Conservation (phyloP, 2,113 vertebrate genomes). For the Salminus brasiliensis region DNA sequence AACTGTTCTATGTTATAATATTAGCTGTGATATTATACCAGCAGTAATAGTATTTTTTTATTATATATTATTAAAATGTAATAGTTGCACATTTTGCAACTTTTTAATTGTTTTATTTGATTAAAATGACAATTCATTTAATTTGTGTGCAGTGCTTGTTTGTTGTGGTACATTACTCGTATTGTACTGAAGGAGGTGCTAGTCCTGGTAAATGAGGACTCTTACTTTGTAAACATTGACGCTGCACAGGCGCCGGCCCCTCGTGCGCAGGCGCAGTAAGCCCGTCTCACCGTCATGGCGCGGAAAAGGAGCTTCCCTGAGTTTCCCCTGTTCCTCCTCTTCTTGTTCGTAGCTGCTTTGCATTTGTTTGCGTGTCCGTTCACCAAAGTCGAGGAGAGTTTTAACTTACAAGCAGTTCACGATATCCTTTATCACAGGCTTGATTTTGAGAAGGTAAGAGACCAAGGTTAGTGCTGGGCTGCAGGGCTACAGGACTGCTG, state of each 20-base stretch:
- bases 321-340: slow-evolving; percentile 68
- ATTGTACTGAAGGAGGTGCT: too few species aligned
- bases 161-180: too few species aligned
- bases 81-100: too few species aligned
- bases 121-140: too few species aligned
- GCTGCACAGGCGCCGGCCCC: background rate
- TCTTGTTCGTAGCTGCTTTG: slow-evolving; percentile 70
- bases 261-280: slow-evolving; percentile 10
- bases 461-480: background rate
- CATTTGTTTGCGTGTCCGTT: slow-evolving; percentile 89
- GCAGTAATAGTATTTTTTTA: too few species aligned
- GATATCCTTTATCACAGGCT: slow-evolving; percentile 89
- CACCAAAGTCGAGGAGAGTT: slow-evolving; percentile 97
- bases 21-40: too few species aligned
- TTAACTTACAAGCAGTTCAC: slow-evolving; percentile 91
- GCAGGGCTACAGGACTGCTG: too few species aligned
- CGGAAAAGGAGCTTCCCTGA: slow-evolving; percentile 28
- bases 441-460: slow-evolving; percentile 83
- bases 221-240: background rate
- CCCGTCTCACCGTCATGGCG: slow-evolving; percentile 5
- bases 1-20: too few species aligned
- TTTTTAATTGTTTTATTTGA: too few species aligned
- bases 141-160: too few species aligned
- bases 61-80: too few species aligned
- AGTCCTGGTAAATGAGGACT: background rate